phyloP scores from a whole-genome alignment of 2,888 invertebrate species.

The Autographa gamma region DNA sequence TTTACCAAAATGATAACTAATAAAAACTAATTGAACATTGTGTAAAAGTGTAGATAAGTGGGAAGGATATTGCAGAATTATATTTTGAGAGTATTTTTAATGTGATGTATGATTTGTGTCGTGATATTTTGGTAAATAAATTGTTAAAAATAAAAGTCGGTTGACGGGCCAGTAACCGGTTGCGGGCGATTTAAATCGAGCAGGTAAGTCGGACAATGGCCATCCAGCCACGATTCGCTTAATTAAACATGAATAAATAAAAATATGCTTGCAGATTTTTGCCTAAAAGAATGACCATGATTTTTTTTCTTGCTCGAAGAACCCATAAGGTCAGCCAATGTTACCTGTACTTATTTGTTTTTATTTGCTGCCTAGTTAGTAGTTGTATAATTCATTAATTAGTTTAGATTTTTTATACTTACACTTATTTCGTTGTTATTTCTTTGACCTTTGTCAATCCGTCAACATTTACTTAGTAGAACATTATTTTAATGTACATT shows the following conservation, averaged over 20 bases:
- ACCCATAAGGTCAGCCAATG: constrained; percentile 28
- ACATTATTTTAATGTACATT: background rate
- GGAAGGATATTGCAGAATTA: constrained; percentile 38
- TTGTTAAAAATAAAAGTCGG: constrained; percentile 79
- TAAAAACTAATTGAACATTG: constrained; percentile 39
- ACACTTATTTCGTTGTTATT: background rate
- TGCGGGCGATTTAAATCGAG: constrained; percentile 78
- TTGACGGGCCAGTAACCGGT: constrained; percentile 79
- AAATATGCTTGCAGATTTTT: constrained; percentile 59
- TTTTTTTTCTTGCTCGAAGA: constrained; percentile 33
- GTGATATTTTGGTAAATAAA: constrained; percentile 79
- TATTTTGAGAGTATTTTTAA: constrained; percentile 57
- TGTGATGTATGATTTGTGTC: constrained; percentile 71
- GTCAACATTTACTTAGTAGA: background rate
- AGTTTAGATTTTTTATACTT: constrained; percentile 4
- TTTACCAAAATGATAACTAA: constrained; percentile 16
- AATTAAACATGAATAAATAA: constrained; percentile 85
- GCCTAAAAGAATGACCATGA: constrained; percentile 46
- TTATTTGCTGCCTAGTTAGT: constrained; percentile 6
- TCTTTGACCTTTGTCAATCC: background rate
- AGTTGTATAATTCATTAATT: constrained; percentile 11
- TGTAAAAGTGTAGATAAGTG: constrained; percentile 53
- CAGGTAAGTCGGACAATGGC: constrained; percentile 86
- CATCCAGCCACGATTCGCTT: constrained; percentile 82
- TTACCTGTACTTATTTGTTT: constrained; percentile 11